A percentile compares a stretch with the other conserved stretches of the same genome.
Evolutionary conservation across 1,140 invertebrate species (phyloP).

Genomic region (Cherax quadricarinatus): DNA sequence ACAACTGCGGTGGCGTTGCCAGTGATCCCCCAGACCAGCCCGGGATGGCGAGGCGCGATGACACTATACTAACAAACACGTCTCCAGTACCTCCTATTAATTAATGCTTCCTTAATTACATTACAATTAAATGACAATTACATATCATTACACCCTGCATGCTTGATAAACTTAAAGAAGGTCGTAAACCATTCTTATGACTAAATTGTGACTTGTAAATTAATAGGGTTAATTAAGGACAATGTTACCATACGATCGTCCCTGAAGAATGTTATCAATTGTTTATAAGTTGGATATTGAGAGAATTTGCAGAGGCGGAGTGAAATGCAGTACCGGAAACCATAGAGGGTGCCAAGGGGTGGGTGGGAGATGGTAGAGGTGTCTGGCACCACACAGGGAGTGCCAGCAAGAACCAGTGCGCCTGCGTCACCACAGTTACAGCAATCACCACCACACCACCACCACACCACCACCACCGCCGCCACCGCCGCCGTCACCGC

Average conservation of each 20-base stretch:
- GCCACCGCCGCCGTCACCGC: too few species aligned
- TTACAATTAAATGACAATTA: neutral
- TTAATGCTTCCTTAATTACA: neutral
- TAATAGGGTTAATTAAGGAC: too few species aligned
- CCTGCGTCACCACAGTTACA: too few species aligned
- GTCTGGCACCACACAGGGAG: neutral
- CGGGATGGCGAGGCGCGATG: conserved; percentile 41
- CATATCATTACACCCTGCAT: neutral
- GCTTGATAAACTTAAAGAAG: neutral
- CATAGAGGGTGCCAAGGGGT: neutral
- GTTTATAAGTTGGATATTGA: too few species aligned
- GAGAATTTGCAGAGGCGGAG: too few species aligned
- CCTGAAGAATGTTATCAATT: too few species aligned
- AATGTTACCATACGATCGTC: too few species aligned
- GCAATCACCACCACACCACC: too few species aligned
- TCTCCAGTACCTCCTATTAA: neutral
- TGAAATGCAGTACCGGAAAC: neutral
- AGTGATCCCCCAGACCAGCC: conserved; percentile 18
- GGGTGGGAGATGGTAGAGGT: neutral
- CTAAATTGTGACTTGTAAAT: too few species aligned
- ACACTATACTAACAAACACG: neutral
- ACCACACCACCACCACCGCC: too few species aligned
- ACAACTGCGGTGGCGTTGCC: conserved; percentile 50
- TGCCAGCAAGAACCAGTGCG: neutral
- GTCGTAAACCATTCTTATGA: too few species aligned